Base-by-base conservation (phyloP, 2,113 vertebrate genomes). In the Tautogolabrus adspersus region DNA sequence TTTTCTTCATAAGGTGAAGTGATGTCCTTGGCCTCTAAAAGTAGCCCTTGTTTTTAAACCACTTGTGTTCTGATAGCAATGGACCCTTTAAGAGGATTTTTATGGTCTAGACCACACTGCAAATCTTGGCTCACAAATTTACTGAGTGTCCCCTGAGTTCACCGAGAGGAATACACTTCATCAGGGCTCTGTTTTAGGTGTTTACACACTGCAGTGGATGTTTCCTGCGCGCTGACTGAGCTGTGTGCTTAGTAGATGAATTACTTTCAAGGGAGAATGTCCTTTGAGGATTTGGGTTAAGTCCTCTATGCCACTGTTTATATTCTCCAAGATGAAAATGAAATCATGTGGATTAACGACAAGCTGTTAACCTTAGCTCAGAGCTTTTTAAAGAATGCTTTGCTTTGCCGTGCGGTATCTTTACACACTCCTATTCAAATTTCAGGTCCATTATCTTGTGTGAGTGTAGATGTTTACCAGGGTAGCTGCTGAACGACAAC, bases 401-500 rank as follows among this genome's bases (percentile, higher is more conserved):
- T 21, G n/a, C 52, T 51, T 54, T 42, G 19, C 18, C 51, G 21
- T 9, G 23, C 23, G 37, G 15, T 58, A 22, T 6, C n/a, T 30
- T 38, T 10, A 58, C 26, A 63, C 52, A 54, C 47, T 22, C 10
- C 19, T 13, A 3, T 18, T 54, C 21, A 22, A 38, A 34, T 62
- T 37, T 10, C 26, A 70, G 23, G 23, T 64, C 30, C 22, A 55
- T 55, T 11, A 38, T 52, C 8, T n/a, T 40, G 23, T 21, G 13
- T 22, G 49, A 26, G 6, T 26, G 8, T 30, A 19, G 21, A 18
- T 61, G 72, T 72, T 26, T 88, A 97, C 96, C 96, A 88, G 96
- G 96, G 75, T 97, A 97, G 87, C 96, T 97, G 93, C 96, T 97
- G 92, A 97, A 97, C 9, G 97, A 97, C 72, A 95, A 77, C 75